Evolutionary conservation across 2,888 invertebrate species (phyloP), one percentile per base, ranked within the genome.

Genomic region (Brassicogethes aeneus): DNA sequence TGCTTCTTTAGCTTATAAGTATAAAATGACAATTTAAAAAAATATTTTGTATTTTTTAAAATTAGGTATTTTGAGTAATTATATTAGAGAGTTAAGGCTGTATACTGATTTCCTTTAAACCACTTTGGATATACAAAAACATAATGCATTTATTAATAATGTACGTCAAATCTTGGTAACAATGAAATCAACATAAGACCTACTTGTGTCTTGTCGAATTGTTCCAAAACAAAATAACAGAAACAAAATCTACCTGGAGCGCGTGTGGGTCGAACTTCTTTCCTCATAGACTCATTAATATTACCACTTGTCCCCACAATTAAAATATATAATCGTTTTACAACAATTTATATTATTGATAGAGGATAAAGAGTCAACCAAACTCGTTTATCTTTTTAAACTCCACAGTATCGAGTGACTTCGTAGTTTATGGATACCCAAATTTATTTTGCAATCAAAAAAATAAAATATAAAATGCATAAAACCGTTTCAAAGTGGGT

Each of bases 281-380:
- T 52, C 47, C 49, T 29, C 52, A 50, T 54, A 57, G 55, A 52
- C 63, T 62, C 66, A 66, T 66, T 66, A 64, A 66, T 66, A 63
- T 61, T 55, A 59, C 64, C 65, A 62, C 65, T 64, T 66, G 66
- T 66, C 66, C 62, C 57, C 64, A 65, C 66, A 66, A 66, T 66
- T 66, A 66, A 66, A 66, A 66, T 66, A 66, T 66, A 66, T 66
- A 67, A 64, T 64, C 64, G 63, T 59, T 62, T 66, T 64, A 61
- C 60, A 64, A 65, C 65, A 65, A 67, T 68, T 67, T 67, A 66
- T 67, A 65, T 66, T 65, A 68, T 66, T 66, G 67, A 67, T 66
- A 59, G 61, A 57, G 62, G 62, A 66, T 66, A 64, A 65, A 64
- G 57, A 59, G 47, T 56, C 52, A 42, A 46, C 48, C 50, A 51